Evolutionary conservation across 2,797 vertebrate genomes (phyloP), one percentile per base, ranked within the genome.

Genomic region (Tokudaia muenninki): DNA sequence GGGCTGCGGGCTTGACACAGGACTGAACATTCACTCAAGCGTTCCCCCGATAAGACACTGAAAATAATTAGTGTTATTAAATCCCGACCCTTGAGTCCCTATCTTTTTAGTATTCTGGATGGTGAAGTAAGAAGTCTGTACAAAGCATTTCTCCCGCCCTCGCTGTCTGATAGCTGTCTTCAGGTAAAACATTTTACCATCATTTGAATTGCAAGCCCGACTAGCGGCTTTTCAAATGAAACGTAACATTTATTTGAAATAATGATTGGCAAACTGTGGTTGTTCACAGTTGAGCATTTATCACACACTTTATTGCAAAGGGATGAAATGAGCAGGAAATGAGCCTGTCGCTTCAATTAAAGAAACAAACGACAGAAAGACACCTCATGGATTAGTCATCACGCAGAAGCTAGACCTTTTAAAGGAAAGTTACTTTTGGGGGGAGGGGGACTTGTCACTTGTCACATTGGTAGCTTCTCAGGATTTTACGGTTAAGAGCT

Each of bases 391-490:
- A 78, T 93, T 87, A 79, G 59, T 97, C 90, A 94, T 96, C 78
- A 6, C 86, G 55, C 82, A 88, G 86, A 88, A 96, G 93, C 74
- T 67, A 93, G 93, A 94, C 93, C 90, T 95, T 97, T 97, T 29
- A 94, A 93, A 55, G 88, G 41, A 95, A 84, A 97, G 91, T 96
- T 91, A 82, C n/a, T 4, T 75, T 65, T 2, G 26, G 11, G 41
- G 41, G 41, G 41, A 19, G 61, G 52, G 61, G 95, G 94, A 94
- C 91, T 95, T 93, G 41, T 31, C 37, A 41, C 91, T n/a, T 92
- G 84, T 95, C 80, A 92, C 65, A 31, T 78, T 95, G 87, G 47
- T 57, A 17, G 88, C n/a, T 26, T 94, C 72, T 59, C 47, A 17
- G 31, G 87, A 96, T 31, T 91, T 94, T 94, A 94, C 74, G 37